Conservation (phyloP, 2,113 vertebrate genomes). For the Dipodomys ordii region DNA sequence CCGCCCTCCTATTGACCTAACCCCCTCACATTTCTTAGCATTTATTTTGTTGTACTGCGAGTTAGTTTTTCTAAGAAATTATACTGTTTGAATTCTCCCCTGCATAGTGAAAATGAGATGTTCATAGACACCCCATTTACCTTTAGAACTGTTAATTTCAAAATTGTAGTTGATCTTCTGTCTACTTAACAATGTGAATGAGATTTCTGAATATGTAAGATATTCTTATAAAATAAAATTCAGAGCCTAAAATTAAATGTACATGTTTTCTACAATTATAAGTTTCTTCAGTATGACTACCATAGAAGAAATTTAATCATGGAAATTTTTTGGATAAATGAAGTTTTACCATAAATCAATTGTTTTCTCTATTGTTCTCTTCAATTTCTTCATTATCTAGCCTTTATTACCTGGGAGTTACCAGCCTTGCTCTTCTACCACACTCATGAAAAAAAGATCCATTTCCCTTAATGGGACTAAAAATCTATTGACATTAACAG, state of each 20-base stretch:
- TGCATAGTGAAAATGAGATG: not conserved
- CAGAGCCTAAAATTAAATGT: conserved; percentile 44
- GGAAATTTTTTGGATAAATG: conserved; percentile 1
- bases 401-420: conserved; percentile 63
- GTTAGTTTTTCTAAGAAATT: too few species aligned
- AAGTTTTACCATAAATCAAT: conserved; percentile 49
- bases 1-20: too few species aligned
- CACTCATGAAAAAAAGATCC: conserved; percentile 28
- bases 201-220: not conserved
- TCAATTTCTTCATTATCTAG: conserved; percentile 20
- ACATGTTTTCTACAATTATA: not conserved
- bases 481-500: conserved; percentile 70
- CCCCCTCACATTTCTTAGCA: too few species aligned
- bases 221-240: conserved; percentile 35
- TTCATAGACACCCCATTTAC: not conserved
- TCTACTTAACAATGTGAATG: not conserved
- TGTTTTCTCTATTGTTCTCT: conserved; percentile 51
- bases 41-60: too few species aligned
- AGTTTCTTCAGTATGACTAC: not conserved
- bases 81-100: too few species aligned
- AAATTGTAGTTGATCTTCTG: not conserved
- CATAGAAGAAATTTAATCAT: conserved; percentile 39
- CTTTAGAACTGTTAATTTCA: not conserved
- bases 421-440: conserved; percentile 38
- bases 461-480: conserved; percentile 71